Evolutionary conservation across 2,888 invertebrate species (phyloP).

Genomic region (Spialia ferax): DNA sequence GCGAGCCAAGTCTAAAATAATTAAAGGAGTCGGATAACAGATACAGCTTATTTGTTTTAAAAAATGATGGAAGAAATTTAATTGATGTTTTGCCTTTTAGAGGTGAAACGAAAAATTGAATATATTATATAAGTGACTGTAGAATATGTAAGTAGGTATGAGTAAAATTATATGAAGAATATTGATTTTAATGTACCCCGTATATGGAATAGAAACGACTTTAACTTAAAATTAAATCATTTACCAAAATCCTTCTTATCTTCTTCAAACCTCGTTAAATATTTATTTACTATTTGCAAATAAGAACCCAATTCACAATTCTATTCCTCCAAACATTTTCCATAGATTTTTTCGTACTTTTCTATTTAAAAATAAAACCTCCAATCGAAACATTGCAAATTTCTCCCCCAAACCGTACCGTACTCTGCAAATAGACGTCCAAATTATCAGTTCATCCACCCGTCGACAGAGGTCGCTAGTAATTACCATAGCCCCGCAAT

Average conservation of each 20-base stretch:
- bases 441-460: constrained; percentile 53
- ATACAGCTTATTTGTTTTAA: constrained; percentile 18
- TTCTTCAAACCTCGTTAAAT: too few relatives aligned
- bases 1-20: constrained; percentile 47
- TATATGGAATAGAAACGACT: too few relatives aligned
- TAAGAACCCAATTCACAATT: too few relatives aligned
- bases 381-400: constrained; percentile 21
- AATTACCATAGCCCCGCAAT: constrained; percentile 68
- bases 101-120: too few relatives aligned
- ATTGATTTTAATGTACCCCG: too few relatives aligned
- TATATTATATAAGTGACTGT: too few relatives aligned
- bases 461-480: constrained; percentile 64
- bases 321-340: too few relatives aligned
- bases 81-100: neutral
- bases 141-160: too few relatives aligned
- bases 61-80: constrained; percentile 7
- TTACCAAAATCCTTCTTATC: too few relatives aligned
- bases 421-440: constrained; percentile 31
- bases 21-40: constrained; percentile 23
- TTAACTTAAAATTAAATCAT: too few relatives aligned
- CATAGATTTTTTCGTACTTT: neutral
- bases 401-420: constrained; percentile 23
- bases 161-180: too few relatives aligned
- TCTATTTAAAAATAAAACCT: constrained; percentile 7
- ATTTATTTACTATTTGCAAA: too few relatives aligned